Conservation (phyloP, 2,888 invertebrate genomes). For the Epiblema foenella region DNA sequence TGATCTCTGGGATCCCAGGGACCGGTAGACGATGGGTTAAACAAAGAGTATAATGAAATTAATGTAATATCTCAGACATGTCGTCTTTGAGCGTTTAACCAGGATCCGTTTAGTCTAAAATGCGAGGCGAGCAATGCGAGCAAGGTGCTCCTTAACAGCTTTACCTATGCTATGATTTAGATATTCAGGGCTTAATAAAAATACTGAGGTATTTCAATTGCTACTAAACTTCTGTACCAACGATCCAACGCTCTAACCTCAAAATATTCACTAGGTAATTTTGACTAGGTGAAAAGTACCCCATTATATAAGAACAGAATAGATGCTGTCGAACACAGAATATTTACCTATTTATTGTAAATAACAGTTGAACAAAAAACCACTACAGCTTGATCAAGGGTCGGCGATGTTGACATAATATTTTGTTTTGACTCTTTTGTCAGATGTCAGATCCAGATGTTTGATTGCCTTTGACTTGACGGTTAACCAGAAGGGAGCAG, state of each 20-base stretch:
- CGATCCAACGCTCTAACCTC: slow-evolving; percentile 11
- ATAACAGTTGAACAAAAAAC: background rate
- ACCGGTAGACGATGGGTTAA: no score
- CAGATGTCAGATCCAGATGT: no score
- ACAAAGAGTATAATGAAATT: no score
- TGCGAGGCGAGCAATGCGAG: no score
- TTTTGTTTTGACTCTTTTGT: background rate
- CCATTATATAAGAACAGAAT: background rate
- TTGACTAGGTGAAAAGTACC: background rate
- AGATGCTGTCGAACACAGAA: background rate
- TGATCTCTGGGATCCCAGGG: no score
- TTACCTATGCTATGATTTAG: background rate
- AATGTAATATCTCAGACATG: no score
- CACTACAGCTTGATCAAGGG: background rate
- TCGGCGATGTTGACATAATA: background rate
- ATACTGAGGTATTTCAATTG: no score
- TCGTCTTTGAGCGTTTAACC: no score
- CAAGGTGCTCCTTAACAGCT: no score
- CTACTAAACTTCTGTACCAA: background rate
- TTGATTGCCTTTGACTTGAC: background rate
- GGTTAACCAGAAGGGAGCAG: background rate
- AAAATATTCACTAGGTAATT: background rate
- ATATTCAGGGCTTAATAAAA: background rate
- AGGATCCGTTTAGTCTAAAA: no score
- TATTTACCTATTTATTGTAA: slow-evolving; percentile 6